Conservation (phyloP, 1,140 invertebrate species). For the Drosophila teissieri region DNA sequence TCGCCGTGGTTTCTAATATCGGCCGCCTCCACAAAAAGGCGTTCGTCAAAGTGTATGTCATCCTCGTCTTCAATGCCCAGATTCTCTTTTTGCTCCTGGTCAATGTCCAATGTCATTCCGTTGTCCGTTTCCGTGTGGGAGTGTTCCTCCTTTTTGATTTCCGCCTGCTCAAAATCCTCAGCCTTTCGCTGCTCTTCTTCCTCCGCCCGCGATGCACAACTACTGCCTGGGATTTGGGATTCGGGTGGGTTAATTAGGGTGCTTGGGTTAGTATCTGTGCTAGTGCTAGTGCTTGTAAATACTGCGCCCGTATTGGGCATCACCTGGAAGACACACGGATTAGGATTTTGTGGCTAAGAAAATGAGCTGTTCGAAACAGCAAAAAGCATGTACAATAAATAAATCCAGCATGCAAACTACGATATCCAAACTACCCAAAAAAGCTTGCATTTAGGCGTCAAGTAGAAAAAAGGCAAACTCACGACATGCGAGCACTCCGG, state of each 20-base stretch:
- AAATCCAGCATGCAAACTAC: slow-evolving; percentile 34
- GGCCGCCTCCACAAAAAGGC: slow-evolving; percentile 68
- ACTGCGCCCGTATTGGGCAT: slow-evolving; percentile 84
- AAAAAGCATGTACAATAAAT: slow-evolving; percentile 35
- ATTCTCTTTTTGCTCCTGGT: slow-evolving; percentile 44
- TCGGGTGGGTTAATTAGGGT: slow-evolving; percentile 40
- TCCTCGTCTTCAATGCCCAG: slow-evolving; percentile 57
- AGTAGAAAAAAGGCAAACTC: slow-evolving; percentile 82
- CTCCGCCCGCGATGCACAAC: slow-evolving; percentile 9
- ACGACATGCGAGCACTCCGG: slow-evolving; percentile 95
- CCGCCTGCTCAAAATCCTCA: slow-evolving; percentile 1
- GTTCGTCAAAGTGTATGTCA: slow-evolving; percentile 78
- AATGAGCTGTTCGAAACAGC: slow-evolving; percentile 36
- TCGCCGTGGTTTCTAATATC: slow-evolving; percentile 30
- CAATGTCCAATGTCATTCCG: not conserved
- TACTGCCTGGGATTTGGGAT: slow-evolving; percentile 27
- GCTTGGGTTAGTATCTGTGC: slow-evolving; percentile 63
- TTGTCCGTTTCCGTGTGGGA: slow-evolving; percentile 10
- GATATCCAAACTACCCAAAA: slow-evolving; percentile 26
- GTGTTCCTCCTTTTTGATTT: not conserved
- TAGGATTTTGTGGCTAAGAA: slow-evolving; percentile 29
- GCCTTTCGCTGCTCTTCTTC: slow-evolving; percentile 14
- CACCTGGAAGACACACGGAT: slow-evolving; percentile 80
- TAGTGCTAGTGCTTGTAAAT: slow-evolving; percentile 70
- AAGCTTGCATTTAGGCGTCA: slow-evolving; percentile 9